Base-by-base conservation (phyloP, 2,113 vertebrate genomes). In the Leucoraja erinaceus region DNA sequence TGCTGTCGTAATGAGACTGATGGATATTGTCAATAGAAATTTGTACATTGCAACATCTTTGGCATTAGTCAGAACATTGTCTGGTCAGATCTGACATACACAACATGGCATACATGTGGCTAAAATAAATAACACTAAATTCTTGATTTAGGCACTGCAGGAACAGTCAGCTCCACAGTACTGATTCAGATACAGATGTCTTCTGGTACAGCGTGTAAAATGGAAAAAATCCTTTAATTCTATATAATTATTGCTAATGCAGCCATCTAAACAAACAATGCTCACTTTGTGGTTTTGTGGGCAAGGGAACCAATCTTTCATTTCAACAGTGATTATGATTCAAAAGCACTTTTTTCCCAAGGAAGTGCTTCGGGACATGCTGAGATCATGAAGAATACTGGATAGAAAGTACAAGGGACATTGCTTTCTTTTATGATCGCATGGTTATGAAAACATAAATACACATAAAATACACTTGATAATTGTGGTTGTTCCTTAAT, bases 241-340 rank as follows among this genome's bases (percentile, higher is more conserved):
- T 86, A 61, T 86, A 5, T 61, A 86, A 86, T 86, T 86, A 61
- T 61, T 61, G 25, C 81, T 61, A n/a, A n/a, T 86, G 81, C 54
- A 86, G 56, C 54, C 4, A 4, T 86, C 81, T 59, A 61, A 86
- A 61, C 14, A 86, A 25, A 47, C 33, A 81, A n/a, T 86, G 25
- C 56, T 86, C 28, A 86, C 14, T 11, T 56, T n/a, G 56, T 86
- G 25, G 11, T 61, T 61, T 86, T 86, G 81, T 61, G 56, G 56
- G 56, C 81, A 61, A 11, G 56, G 81, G 25, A 59, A 28, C n/a
- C 81, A 86, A 68, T 68, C 66, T 16, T 68, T 2, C 66, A 68
- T 68, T 68, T 68, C 66, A 68, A 68, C 66, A 68, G 8, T 68
- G 66, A 68, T 68, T 68, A 68, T 68, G 66, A 6, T 68, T 68